phyloP scores from a whole-genome alignment of 2,888 invertebrate species.

The Cremastinae sp. region DNA sequence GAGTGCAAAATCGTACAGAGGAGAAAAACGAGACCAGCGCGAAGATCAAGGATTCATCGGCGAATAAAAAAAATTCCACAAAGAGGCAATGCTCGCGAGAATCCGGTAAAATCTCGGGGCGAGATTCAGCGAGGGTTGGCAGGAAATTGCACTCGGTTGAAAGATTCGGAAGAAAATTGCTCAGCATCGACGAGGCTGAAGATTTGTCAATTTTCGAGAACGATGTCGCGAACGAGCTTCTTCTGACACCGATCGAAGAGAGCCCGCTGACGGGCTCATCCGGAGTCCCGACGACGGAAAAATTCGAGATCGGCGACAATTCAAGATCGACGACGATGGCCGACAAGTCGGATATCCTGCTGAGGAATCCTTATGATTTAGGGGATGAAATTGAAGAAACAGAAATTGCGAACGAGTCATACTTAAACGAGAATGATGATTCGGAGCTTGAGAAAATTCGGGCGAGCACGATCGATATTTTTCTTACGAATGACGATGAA shows the following conservation, averaged over 20 bases:
- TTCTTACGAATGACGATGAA: too few species aligned
- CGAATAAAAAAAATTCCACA: too few species aligned
- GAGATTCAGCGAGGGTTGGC: constrained; percentile 37
- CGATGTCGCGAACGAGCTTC: constrained; percentile 19
- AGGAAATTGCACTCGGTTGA: constrained; percentile 53
- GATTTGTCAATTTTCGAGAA: constrained; percentile 26
- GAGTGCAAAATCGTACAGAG: neutral
- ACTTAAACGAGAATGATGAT: too few species aligned
- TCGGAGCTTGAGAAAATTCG: too few species aligned
- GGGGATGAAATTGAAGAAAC: constrained; percentile 55
- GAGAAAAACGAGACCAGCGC: neutral
- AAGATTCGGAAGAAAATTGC: constrained; percentile 30
- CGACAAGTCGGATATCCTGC: neutral
- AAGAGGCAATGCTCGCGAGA: neutral
- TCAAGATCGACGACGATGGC: neutral
- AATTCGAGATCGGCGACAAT: neutral
- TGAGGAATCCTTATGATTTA: constrained; percentile 9
- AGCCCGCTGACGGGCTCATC: constrained; percentile 1
- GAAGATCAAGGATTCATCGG: neutral
- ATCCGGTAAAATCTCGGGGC: neutral
- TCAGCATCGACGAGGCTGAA: constrained; percentile 14
- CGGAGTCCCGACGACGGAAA: constrained; percentile 12
- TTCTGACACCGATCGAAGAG: constrained; percentile 30
- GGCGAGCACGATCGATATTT: too few species aligned
- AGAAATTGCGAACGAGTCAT: constrained; percentile 8